These are phyloP conservation scores for Leuctra nigra DNA, from an alignment of 2,888 invertebrate genomes.

Conservation along the genomic window DNA sequence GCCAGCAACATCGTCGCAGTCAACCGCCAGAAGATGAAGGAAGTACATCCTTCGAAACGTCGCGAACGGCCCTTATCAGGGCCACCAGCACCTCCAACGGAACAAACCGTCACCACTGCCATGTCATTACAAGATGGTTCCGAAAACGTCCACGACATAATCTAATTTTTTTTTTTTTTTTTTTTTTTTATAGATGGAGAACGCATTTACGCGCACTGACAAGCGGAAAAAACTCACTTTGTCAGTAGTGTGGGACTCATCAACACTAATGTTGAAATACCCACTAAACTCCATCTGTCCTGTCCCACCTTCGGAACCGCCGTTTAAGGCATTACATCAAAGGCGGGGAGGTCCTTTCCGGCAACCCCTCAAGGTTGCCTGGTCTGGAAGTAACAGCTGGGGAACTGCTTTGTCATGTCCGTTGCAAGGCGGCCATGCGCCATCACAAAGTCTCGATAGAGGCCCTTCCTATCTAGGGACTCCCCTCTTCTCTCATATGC, in stretches of 20 bases:
- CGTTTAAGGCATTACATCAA: too few relatives aligned
- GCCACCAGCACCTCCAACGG: too few relatives aligned
- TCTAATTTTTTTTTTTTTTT: constrained; percentile 1
- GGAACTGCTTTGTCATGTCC: neutral
- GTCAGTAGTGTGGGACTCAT: neutral
- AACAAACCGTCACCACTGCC: too few relatives aligned
- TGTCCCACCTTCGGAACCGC: neutral
- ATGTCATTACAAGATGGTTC: too few relatives aligned
- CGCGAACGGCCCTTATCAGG: too few relatives aligned
- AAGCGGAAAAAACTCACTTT: neutral
- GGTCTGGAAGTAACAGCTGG: neutral
- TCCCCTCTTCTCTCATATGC: neutral
- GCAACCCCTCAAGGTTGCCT: neutral
- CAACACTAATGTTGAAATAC: neutral
- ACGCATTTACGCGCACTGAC: too few relatives aligned
- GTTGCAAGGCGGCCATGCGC: neutral
- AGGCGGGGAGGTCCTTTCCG: neutral
- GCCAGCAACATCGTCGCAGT: too few relatives aligned
- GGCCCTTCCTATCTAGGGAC: neutral
- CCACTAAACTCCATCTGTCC: neutral
- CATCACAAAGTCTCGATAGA: neutral
- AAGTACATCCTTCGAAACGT: too few relatives aligned
- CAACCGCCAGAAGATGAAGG: too few relatives aligned
- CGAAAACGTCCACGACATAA: too few relatives aligned
- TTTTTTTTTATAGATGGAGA: too few relatives aligned